Conservation (phyloP, 2,888 invertebrate genomes). For the Orthosia incerta region DNA sequence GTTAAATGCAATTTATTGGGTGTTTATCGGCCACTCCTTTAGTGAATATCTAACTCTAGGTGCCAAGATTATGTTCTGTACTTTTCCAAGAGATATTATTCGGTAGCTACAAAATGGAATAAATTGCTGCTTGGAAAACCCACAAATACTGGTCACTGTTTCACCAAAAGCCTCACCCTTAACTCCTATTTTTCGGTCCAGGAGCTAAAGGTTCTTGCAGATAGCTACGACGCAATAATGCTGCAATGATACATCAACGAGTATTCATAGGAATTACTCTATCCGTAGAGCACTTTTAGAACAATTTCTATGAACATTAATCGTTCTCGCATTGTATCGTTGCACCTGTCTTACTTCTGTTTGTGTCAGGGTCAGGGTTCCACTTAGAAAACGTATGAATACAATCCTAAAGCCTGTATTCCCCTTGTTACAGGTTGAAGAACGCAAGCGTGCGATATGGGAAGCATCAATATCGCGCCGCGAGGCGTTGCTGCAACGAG, state of each 20-base stretch:
- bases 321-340: neutral
- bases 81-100: conserved; percentile 46
- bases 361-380: neutral
- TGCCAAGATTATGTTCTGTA: conserved; percentile 39
- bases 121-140: neutral
- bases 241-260: too few species aligned
- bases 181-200: neutral
- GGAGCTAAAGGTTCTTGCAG: too few species aligned
- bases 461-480: conserved; percentile 97
- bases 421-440: conserved; percentile 93
- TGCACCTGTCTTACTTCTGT: too few species aligned
- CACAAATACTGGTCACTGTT: neutral
- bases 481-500: conserved; percentile 96
- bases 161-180: too few species aligned
- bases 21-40: conserved; percentile 59
- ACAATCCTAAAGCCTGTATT: conserved; percentile 2
- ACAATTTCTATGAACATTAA: too few species aligned
- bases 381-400: neutral
- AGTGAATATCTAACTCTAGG: conserved; percentile 40
- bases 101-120: conserved; percentile 5
- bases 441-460: conserved; percentile 96
- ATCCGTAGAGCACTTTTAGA: too few species aligned
- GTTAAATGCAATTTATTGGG: conserved; percentile 51
- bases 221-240: too few species aligned
- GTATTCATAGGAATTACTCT: too few species aligned